A percentile compares a stretch with the other conserved stretches of the same genome.
Evolutionary conservation across 1,140 invertebrate species (phyloP).

Genomic region (Hyposmocoma kahamanoa): DNA sequence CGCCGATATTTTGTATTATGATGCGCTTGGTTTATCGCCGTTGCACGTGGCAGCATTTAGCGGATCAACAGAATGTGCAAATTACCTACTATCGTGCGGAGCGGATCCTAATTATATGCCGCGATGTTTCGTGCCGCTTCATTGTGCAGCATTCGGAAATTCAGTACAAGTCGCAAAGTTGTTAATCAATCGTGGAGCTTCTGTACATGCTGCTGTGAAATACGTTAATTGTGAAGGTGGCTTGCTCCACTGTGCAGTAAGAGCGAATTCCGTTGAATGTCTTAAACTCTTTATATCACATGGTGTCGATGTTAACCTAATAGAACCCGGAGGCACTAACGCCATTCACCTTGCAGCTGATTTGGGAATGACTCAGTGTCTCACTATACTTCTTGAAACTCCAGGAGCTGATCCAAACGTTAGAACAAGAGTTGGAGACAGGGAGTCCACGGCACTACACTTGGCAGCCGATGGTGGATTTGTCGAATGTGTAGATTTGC

Average conservation of each 20-base stretch:
- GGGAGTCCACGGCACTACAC: conserved; percentile 85
- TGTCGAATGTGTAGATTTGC: conserved; percentile 80
- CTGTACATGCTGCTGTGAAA: conserved; percentile 74
- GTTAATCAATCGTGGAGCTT: conserved; percentile 79
- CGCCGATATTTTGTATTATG: conserved; percentile 80
- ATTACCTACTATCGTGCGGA: conserved; percentile 79
- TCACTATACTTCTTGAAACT: conserved; percentile 80
- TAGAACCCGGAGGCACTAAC: conserved; percentile 81
- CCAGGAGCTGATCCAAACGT: conserved; percentile 77
- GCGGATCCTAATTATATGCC: conserved; percentile 79
- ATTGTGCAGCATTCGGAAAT: conserved; percentile 88
- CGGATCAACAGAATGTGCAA: conserved; percentile 81
- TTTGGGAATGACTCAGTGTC: conserved; percentile 80
- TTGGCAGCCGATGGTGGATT: conserved; percentile 87
- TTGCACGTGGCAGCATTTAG: conserved; percentile 86
- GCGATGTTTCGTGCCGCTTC: conserved; percentile 83
- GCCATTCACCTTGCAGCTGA: conserved; percentile 86
- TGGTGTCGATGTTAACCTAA: conserved; percentile 80
- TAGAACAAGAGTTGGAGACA: conserved; percentile 78
- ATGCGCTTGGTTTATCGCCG: conserved; percentile 80
- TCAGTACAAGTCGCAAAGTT: conserved; percentile 82
- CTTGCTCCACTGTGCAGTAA: conserved; percentile 84
- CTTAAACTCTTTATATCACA: conserved; percentile 81
- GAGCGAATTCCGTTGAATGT: conserved; percentile 83
- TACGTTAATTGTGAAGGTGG: conserved; percentile 81